These are phyloP conservation scores for Myotis yumanensis DNA, from an alignment of 2,113 vertebrate species.

Conservation along the genomic window DNA sequence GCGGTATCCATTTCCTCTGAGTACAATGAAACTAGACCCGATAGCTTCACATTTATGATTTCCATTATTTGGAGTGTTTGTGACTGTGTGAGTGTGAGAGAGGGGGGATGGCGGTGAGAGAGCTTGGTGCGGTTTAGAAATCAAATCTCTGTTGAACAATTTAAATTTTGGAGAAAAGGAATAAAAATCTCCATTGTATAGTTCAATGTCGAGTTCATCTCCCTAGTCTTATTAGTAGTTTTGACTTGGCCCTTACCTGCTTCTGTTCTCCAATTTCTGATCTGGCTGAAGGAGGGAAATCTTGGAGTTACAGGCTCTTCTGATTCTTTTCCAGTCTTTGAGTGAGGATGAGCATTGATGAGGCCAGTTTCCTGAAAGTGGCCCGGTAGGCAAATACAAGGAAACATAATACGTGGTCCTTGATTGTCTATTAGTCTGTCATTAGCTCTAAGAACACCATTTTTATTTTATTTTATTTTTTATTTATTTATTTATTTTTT, in stretches of 20 bases:
- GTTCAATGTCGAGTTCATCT: background rate
- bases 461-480: background rate
- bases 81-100: background rate
- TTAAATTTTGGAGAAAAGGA: constrained; percentile 55
- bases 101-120: background rate
- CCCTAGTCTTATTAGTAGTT: background rate
- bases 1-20: background rate
- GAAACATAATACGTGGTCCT: background rate
- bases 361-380: background rate
- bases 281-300: background rate
- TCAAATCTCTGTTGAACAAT: background rate
- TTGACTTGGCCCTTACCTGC: background rate
- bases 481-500: no score
- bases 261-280: background rate
- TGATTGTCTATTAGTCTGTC: background rate
- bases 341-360: background rate
- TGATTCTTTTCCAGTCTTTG: background rate
- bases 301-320: background rate
- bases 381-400: background rate
- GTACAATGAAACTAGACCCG: background rate
- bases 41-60: background rate
- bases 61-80: background rate
- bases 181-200: background rate
- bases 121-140: background rate
- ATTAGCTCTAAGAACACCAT: background rate